Evolutionary conservation across 2,888 invertebrate genomes (phyloP), one percentile per base, ranked within the genome.

Genomic region (Hydraecia micacea): DNA sequence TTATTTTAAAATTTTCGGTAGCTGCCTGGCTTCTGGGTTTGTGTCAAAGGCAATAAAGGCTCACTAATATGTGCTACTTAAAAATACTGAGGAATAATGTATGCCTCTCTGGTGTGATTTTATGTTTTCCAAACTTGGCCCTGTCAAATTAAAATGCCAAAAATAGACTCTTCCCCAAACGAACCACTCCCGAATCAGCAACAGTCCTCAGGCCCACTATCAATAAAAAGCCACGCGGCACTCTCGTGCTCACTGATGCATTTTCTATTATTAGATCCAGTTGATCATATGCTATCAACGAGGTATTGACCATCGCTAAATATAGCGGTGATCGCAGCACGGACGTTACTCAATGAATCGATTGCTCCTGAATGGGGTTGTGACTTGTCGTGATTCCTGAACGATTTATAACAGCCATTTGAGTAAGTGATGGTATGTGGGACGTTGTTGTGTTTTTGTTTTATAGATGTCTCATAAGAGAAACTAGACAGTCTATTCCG

Each of bases 231-330:
- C 86, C 91, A 90, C 87, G 90, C 82, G 80, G 75, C 71, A 72
- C 69, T 49, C 78, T 83, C 92, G 87, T 92, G 91, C 28, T 80
- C 73, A 79, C 89, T 90, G 90, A 94, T 94, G 94, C 94, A 93
- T 93, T 93, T 94, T 95, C 95, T 95, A 95, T 93, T 93, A 93
- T 89, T 95, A 95, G 94, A 90, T 81, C 71, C 76, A 83, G 85
- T 87, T 85, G 90, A 89, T 90, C 89, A 86, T 85, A 84, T 80
- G 76, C 81, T 91, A 91, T 91, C 89, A 90, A 89, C 90, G 88
- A 90, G 86, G 86, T 91, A 93, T 93, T 90, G 92, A 83, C 89
- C 85, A 86, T 70, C 39, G 80, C 94, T 95, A 95, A 93, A 93
- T 90, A 92, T 95, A 95, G 95, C 91, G 91, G 84, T 95, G 95